phyloP scores from a whole-genome alignment of 2,113 vertebrate species.

The Synodontis membranacea region DNA sequence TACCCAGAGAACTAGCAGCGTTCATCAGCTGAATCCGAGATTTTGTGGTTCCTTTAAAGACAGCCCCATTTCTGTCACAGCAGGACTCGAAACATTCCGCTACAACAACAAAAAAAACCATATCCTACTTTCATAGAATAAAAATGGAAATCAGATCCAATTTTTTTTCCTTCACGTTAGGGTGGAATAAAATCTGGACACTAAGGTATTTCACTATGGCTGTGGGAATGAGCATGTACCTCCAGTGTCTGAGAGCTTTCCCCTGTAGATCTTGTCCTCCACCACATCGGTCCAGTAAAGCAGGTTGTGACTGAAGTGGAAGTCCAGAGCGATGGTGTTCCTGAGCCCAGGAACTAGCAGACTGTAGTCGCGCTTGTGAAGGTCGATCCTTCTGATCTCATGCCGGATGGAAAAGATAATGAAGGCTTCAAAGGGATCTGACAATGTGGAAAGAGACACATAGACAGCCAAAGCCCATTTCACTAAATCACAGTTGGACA shows the following conservation, averaged over 20 bases:
- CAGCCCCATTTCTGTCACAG: constrained; percentile 16
- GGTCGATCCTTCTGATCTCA: constrained; percentile 96
- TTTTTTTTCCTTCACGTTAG: background rate
- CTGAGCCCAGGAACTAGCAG: constrained; percentile 92
- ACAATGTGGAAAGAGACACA: constrained; percentile 51
- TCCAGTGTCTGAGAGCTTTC: constrained; percentile 89
- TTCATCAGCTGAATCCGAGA: constrained; percentile 29
- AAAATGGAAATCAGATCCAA: background rate
- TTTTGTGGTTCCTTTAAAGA: constrained; percentile 17
- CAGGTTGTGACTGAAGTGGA: constrained; percentile 93
- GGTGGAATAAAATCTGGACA: background rate
- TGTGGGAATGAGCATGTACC: constrained; percentile 71
- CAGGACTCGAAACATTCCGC: background rate
- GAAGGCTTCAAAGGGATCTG: constrained; percentile 98
- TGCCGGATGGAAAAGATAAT: constrained; percentile 99
- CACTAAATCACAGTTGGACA: constrained; percentile 18
- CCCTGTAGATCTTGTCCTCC: constrained; percentile 98
- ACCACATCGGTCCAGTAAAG: constrained; percentile 99
- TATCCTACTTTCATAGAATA: background rate
- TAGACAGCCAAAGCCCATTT: constrained; percentile 15
- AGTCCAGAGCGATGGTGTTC: constrained; percentile 97
- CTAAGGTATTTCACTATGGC: background rate
- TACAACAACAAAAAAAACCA: background rate
- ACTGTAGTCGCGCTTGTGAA: constrained; percentile 96
- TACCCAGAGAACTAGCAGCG: constrained; percentile 27